Evolutionary conservation across 2,797 vertebrate genomes (phyloP).

Genomic region (Brotula barbata): DNA sequence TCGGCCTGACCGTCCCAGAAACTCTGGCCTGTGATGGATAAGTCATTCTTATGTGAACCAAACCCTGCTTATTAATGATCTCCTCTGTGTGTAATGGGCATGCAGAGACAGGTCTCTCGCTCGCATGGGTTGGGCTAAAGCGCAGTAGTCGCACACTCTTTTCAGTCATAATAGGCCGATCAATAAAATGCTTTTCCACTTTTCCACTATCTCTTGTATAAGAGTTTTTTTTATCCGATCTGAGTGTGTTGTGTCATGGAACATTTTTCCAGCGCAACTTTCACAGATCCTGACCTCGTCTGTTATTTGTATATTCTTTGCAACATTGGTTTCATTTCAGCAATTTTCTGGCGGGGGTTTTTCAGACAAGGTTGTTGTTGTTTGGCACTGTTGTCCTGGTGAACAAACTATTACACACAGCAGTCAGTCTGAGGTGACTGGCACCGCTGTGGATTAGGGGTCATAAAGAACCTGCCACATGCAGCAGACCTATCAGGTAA

Average conservation of each 20-base stretch:
- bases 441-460: slow-evolving; percentile 59
- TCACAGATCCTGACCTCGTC: slow-evolving; percentile 12
- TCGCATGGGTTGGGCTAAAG: slow-evolving; percentile 68
- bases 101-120: slow-evolving; percentile 70
- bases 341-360: neutral
- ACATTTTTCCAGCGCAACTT: slow-evolving; percentile 36
- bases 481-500: slow-evolving; percentile 64
- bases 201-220: slow-evolving; percentile 39
- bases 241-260: slow-evolving; percentile 40
- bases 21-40: slow-evolving; percentile 42
- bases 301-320: slow-evolving; percentile 21
- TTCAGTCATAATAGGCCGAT: slow-evolving; percentile 52
- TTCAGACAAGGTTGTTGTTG: slow-evolving; percentile 35
- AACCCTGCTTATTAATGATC: slow-evolving; percentile 54
- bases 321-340: slow-evolving; percentile 11
- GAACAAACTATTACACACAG: slow-evolving; percentile 41
- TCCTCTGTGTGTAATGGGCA: slow-evolving; percentile 52
- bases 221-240: slow-evolving; percentile 7
- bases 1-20: slow-evolving; percentile 46
- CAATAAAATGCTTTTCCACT: slow-evolving; percentile 56
- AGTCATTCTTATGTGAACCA: slow-evolving; percentile 52
- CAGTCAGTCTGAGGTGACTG: slow-evolving; percentile 44
- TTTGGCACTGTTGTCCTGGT: slow-evolving; percentile 36
- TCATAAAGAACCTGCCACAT: slow-evolving; percentile 63
- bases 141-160: slow-evolving; percentile 41